Percentiles rank a stretch among this genome's conserved stretches.
These are phyloP conservation scores for Hemicordylus capensis DNA, from an alignment of 2,113 vertebrate species.

Conservation along the genomic window DNA sequence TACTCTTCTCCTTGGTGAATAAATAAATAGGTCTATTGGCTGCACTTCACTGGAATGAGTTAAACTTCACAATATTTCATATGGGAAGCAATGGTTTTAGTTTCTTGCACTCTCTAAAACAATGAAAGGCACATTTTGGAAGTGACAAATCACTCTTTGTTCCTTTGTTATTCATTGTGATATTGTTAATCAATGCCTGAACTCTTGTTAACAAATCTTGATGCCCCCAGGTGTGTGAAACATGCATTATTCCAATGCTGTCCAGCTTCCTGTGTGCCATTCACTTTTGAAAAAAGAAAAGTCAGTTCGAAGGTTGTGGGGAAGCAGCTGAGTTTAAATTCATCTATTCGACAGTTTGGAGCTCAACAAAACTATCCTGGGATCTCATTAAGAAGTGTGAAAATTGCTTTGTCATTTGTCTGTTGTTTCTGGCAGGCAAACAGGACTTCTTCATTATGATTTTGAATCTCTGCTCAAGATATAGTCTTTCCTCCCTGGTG, in stretches of 20 bases:
- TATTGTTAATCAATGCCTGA: constrained; percentile 54
- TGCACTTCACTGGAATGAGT: constrained; percentile 31
- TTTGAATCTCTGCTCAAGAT: constrained; percentile 51
- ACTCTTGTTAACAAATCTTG: constrained; percentile 51
- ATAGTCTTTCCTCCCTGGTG: constrained; percentile 22
- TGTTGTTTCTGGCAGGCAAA: constrained; percentile 62
- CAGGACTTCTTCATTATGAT: constrained; percentile 43
- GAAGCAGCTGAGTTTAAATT: constrained; percentile 56
- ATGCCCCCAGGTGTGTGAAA: constrained; percentile 17
- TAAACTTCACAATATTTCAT: constrained; percentile 53
- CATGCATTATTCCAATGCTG: constrained; percentile 45
- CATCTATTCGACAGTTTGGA: constrained; percentile 61
- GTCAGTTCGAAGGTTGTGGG: constrained; percentile 33
- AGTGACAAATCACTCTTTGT: constrained; percentile 48
- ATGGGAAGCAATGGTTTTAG: constrained; percentile 46
- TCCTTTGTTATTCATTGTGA: constrained; percentile 46
- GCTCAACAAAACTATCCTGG: constrained; percentile 56
- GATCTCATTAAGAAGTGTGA: constrained; percentile 72
- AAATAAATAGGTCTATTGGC: constrained; percentile 27
- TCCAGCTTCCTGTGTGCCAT: constrained; percentile 19
- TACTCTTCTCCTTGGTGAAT: constrained; percentile 18
- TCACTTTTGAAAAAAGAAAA: constrained; percentile 25
- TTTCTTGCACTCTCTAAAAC: constrained; percentile 42
- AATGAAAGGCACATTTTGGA: constrained; percentile 57
- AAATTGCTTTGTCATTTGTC: constrained; percentile 71